These are phyloP conservation scores for Theristicus caerulescens DNA, from an alignment of 2,113 vertebrate genomes.

Conservation along the genomic window DNA sequence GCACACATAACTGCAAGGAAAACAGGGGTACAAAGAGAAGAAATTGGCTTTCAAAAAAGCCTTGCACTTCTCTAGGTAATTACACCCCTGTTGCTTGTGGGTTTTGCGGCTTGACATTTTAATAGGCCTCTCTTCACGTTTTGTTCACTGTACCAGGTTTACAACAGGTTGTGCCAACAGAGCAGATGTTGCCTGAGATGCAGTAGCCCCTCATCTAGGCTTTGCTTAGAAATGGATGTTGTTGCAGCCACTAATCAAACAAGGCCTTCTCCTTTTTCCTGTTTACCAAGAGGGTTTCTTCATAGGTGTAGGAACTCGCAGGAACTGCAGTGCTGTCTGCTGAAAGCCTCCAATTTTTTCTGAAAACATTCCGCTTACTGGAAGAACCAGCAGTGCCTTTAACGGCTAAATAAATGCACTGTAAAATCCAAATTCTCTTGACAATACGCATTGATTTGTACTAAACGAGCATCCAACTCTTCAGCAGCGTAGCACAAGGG, in stretches of 20 bases:
- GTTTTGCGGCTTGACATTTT: constrained; percentile 6
- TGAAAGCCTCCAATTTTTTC: not conserved
- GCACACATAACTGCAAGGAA: not conserved
- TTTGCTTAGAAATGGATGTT: not conserved
- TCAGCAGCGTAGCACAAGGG: not conserved
- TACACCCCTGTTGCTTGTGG: not conserved
- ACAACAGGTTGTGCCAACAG: not conserved
- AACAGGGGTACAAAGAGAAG: not conserved
- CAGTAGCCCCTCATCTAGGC: not conserved
- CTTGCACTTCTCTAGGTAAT: not conserved
- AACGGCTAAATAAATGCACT: not conserved
- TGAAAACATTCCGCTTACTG: not conserved
- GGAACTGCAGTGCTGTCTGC: not conserved
- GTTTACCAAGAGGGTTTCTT: not conserved
- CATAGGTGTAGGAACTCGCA: not conserved
- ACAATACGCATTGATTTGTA: not conserved
- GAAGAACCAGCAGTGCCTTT: not conserved
- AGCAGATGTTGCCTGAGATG: not conserved
- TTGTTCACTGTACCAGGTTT: not conserved
- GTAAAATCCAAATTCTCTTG: not conserved
- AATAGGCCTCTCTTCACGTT: not conserved
- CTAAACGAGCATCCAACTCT: not conserved
- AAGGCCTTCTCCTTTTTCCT: not conserved
- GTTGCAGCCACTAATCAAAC: not conserved
- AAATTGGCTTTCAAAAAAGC: not conserved